Evolutionary conservation across 2,888 invertebrate species (phyloP), one percentile per base, ranked within the genome.

Genomic region (Rapana venosa): DNA sequence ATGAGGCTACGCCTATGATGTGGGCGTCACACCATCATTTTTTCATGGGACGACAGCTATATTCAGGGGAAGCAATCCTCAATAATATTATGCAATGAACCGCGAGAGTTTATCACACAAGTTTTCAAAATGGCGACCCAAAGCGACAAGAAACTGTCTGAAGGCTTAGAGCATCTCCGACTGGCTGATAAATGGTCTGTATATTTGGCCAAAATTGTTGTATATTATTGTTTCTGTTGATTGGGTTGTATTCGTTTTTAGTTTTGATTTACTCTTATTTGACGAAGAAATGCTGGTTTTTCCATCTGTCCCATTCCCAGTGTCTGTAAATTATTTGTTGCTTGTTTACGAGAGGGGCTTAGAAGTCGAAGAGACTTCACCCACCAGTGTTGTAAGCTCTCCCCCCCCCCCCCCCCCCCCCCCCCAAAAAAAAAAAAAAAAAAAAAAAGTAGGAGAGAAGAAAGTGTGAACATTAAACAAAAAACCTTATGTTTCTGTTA

Each of bases 121-220:
- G 91, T 58, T 88, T 88, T 86, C 88, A 91, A 91, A 74, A 92
- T 92, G 92, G 91, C 92, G 83, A 81, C 91, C 26, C 70, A 87
- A 79, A 92, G 90, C 85, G 94, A 95, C 89, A 94, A 92, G 90
- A 95, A 94, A 91, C 90, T 94, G n/a, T 91, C 92, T n/a, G 95
- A 95, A 91, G 95, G 94, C 6, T 87, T 92, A 83, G 94, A 93
- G 81, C 95, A 95, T 91, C 91, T 95, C 36, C 92, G 93, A 90
- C 92, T 94, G 56, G 95, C 95, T 32, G 95, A 95, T 90, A 95
- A 95, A 94, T 95, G 95, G 91, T 91, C 26, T 83, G 84, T 81
- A 32, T 56, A 86, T 6, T 0, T 30, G 8, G 30, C 61, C 6
- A n/a, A 84, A 32, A 35, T 61, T 70, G 35, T 74, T 30, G 4